Percentiles rank a stretch among this genome's conserved stretches.
phyloP scores from a whole-genome alignment of 2,113 vertebrate genomes.

The Elephas maximus region DNA sequence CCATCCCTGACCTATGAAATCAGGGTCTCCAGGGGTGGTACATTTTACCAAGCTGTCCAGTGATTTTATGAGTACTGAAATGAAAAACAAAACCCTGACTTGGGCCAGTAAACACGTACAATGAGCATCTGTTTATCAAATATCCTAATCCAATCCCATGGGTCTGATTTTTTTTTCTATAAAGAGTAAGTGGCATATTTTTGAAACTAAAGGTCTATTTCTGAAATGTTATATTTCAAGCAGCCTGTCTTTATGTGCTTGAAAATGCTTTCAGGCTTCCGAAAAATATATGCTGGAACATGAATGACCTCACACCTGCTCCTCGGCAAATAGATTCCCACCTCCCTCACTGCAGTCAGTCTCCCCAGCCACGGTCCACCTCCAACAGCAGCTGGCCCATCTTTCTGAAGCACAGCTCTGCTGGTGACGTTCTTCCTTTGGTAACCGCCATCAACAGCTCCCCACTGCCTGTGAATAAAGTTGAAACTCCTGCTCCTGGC shows the following conservation, averaged over 20 bases:
- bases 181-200: slow-evolving; percentile 41
- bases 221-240: slow-evolving; percentile 54
- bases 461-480: neutral
- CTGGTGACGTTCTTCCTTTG: neutral
- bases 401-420: neutral
- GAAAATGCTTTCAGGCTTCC: slow-evolving; percentile 59
- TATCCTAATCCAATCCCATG: slow-evolving; percentile 32
- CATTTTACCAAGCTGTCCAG: neutral
- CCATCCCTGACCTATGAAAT: neutral
- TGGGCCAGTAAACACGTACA: neutral
- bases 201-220: slow-evolving; percentile 42
- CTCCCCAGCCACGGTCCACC: neutral
- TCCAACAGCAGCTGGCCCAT: rapidly evolving
- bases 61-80: neutral
- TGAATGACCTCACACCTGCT: neutral
- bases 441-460: neutral
- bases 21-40: neutral
- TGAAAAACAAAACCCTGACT: neutral
- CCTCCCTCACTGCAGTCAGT: neutral
- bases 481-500: neutral
- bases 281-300: neutral
- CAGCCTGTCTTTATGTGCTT: slow-evolving; percentile 8
- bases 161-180: neutral
- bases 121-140: slow-evolving; percentile 1
- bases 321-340: slow-evolving; percentile 3